Base-by-base conservation (phyloP, 2,113 vertebrate genomes). In the human (Homo sapiens) region DNA sequence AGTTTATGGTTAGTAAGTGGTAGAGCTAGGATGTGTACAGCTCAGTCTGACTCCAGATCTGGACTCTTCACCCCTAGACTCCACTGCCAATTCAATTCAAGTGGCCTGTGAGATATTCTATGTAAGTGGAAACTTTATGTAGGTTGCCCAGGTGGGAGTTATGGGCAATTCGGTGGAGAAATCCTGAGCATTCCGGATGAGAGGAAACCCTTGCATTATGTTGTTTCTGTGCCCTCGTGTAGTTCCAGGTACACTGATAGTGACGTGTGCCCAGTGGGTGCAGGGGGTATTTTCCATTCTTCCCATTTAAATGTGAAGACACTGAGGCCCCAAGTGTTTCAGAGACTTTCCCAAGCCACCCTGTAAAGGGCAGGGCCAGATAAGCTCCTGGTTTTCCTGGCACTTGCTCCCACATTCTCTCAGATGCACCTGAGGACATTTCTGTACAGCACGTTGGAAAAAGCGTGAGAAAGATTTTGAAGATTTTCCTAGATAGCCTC, bases 401-500 rank as follows among this genome's bases (percentile, higher is more conserved):
- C 35, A n/a, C 40, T 22, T 0, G 20, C 16, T 43, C 14, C 23
- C 10, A 27, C 22, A 9, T 13, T 52, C 48, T 50, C 11, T 40
- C 40, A 8, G 5, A 5, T 40, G 27, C 6, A 32, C 59, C 50
- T 68, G 13, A 20, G 68, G 38, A 92, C 35, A 20, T 25, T 40
- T n/a, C n/a, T 73, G 32, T 23, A 45, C 4, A 57, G 13, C 52
- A 85, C 14, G 13, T 48, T 68, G 52, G 70, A 6, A 52, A 80
- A 76, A 79, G 25, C 14, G 10, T 30, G 22, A 30, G 25, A 68
- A 75, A 40, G 32, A 23, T 45, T 38, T 76, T 70, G 89, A 59
- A 95, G 57, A 78, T 30, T 92, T 94, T 89, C 89, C 89, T 96
- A 72, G 83, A 92, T 40, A 76, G 70, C 23, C 59, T 83, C 40